Percentiles rank a stretch among this genome's conserved stretches.
These are phyloP conservation scores for Hemicordylus capensis DNA, from an alignment of 2,113 vertebrate genomes.

Conservation along the genomic window DNA sequence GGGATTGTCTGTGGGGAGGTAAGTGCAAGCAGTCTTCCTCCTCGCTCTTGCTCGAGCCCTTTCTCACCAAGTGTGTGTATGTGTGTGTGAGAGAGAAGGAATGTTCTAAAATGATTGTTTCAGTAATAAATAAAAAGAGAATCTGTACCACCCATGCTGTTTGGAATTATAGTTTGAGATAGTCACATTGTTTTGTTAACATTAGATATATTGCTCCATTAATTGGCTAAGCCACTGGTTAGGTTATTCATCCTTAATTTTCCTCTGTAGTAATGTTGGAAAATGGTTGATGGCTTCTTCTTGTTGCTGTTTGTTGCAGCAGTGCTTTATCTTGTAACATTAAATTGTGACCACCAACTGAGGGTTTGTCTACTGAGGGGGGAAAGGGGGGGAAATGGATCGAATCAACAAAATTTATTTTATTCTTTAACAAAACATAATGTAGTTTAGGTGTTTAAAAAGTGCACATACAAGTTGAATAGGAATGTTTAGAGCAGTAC, in stretches of 20 bases:
- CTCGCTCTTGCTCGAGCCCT: too few species aligned
- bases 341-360: not conserved
- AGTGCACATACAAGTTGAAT: not conserved
- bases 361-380: conserved; percentile 17
- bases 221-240: conserved; percentile 30
- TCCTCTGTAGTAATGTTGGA: conserved; percentile 8
- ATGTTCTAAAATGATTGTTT: conserved; percentile 4
- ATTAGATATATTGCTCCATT: conserved; percentile 7
- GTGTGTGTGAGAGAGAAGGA: not conserved
- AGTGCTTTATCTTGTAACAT: not conserved
- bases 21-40: too few species aligned
- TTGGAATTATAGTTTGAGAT: conserved; percentile 15
- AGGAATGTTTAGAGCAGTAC: not conserved
- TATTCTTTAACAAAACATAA: not conserved
- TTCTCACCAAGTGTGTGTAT: too few species aligned
- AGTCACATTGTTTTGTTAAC: conserved; percentile 3
- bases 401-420: not conserved
- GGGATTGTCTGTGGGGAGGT: too few species aligned
- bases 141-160: not conserved
- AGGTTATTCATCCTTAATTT: not conserved
- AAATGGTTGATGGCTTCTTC: not conserved
- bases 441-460: not conserved
- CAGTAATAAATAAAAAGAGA: conserved; percentile 1
- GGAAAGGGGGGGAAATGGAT: conserved; percentile 3
- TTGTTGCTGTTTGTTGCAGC: not conserved